Evolutionary conservation across 2,113 vertebrate genomes (phyloP).

Genomic region (Hepsetus odoe): DNA sequence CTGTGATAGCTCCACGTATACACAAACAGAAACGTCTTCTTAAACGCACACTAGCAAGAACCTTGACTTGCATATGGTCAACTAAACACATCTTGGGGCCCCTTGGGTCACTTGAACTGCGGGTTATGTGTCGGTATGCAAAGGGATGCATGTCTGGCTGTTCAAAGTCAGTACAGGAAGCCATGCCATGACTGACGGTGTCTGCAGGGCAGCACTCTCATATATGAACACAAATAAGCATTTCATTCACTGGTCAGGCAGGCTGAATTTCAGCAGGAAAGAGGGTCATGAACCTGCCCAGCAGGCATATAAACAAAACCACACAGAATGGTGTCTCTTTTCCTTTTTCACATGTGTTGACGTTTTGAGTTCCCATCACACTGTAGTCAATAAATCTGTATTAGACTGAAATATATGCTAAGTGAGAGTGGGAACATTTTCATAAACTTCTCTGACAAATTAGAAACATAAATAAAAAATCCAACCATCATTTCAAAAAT

Average conservation of each 20-base stretch:
- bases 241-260: conserved; percentile 44
- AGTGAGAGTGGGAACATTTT: no score
- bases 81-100: not conserved
- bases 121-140: conserved; percentile 21
- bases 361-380: not conserved
- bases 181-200: conserved; percentile 14
- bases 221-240: conserved; percentile 50
- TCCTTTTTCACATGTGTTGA: conserved; percentile 22
- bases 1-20: not conserved
- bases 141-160: not conserved
- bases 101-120: conserved; percentile 12
- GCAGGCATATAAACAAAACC: conserved; percentile 45
- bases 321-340: conserved; percentile 41
- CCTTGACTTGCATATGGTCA: not conserved
- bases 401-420: no score
- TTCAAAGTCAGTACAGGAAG: conserved; percentile 29
- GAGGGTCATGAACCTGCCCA: conserved; percentile 47
- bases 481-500: no score
- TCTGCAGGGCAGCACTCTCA: conserved; percentile 33
- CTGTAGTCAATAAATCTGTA: conserved; percentile 10
- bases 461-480: no score
- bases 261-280: conserved; percentile 25
- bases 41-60: not conserved
- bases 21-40: not conserved
- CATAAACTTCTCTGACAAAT: no score